These are phyloP conservation scores for Ormyrus labotus DNA, from an alignment of 2,888 invertebrate species.

Conservation along the genomic window DNA sequence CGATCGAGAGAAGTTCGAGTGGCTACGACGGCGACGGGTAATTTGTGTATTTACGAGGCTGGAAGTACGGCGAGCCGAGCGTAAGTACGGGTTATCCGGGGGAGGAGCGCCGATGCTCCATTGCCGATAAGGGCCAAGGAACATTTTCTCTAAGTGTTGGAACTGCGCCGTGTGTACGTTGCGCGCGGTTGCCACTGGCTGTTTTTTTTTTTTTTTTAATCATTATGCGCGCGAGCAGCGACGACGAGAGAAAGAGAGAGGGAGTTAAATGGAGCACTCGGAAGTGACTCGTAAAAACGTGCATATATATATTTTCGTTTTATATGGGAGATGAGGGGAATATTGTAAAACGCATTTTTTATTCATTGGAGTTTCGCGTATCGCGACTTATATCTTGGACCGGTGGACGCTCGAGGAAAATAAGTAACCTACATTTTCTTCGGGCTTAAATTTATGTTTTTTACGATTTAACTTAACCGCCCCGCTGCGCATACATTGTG, in stretches of 20 bases:
- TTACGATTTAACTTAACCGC: neutral
- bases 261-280: constrained; percentile 22
- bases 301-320: neutral
- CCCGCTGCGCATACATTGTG: no score
- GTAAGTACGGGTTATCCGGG: constrained; percentile 20
- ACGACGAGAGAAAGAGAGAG: neutral
- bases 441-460: neutral
- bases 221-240: neutral
- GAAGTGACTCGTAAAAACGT: constrained; percentile 27
- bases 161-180: constrained; percentile 6
- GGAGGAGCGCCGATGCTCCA: neutral
- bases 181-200: neutral
- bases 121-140: neutral
- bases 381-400: neutral
- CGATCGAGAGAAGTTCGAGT: constrained; percentile 9
- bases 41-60: constrained; percentile 33
- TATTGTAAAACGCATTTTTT: constrained; percentile 3
- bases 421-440: constrained; percentile 5
- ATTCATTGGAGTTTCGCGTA: constrained; percentile 10
- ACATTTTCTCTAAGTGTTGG: constrained; percentile 39
- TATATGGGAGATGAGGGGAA: neutral
- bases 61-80: constrained; percentile 1
- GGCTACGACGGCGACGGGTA: constrained; percentile 1
- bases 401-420: neutral
- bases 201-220: constrained; percentile 16